Conservation (phyloP, 2,797 vertebrate genomes). For the Octomys mimax region DNA sequence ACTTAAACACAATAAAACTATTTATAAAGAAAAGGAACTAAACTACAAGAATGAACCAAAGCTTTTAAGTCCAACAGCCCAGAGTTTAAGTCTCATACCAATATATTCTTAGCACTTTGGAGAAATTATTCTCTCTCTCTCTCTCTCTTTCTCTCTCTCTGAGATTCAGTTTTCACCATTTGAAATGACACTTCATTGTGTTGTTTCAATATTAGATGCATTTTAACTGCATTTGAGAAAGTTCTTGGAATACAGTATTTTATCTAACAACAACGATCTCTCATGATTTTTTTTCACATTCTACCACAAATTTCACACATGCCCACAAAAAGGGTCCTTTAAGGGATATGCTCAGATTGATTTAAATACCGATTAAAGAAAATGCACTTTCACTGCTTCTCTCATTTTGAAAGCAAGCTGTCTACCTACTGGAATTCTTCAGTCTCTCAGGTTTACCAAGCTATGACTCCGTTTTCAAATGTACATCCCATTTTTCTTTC, state of each 20-base stretch:
- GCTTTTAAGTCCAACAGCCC: neutral
- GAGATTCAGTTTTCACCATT: neutral
- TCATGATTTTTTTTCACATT: neutral
- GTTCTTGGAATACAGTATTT: neutral
- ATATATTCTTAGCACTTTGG: neutral
- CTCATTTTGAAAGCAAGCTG: neutral
- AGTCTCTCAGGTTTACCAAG: neutral
- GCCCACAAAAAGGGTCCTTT: neutral
- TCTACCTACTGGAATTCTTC: neutral
- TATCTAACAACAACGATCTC: neutral
- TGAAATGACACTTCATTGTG: neutral
- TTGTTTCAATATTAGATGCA: neutral
- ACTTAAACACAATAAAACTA: neutral
- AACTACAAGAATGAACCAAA: neutral
- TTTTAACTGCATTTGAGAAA: neutral
- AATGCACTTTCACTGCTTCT: neutral
- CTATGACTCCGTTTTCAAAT: conserved; percentile 13
- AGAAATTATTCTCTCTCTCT: neutral
- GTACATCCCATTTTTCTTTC: neutral
- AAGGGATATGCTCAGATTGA: neutral
- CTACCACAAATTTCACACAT: neutral
- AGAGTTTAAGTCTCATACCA: neutral
- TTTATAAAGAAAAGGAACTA: neutral
- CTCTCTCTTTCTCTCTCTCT: neutral
- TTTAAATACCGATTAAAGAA: neutral